Evolutionary conservation across 2,797 vertebrate genomes (phyloP), one percentile per base, ranked within the genome.

Genomic region (Cirrhinus mrigala): DNA sequence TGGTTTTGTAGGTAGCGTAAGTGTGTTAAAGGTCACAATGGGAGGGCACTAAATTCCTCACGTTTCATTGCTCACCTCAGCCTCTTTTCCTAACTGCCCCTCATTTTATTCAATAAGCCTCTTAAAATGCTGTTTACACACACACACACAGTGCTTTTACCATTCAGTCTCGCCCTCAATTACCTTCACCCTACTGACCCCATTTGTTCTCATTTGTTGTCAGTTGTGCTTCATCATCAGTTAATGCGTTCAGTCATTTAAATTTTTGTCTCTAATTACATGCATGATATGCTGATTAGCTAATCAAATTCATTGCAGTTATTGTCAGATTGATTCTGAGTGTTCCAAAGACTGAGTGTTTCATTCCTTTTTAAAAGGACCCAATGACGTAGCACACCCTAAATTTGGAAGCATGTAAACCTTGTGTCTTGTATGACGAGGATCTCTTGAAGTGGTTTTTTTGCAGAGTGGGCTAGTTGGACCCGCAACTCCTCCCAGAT

Each of bases 21-120:
- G 71, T 86, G 70, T 87, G 79, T 74, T 79, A 76, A 87, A 88
- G 82, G 82, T 87, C 73, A 29, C 82, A 78, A 84, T 50, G 77
- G 82, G 62, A 77, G 40, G 77, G 80, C 66, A 20, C 64, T 89
- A 86, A 79, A 88, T 89, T 85, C 82, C 70, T 88, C 83, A 81
- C 22, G 29, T 75, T 84, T 80, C 44, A 68, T 44, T 73, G 60
- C 70, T 82, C 27, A 44, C 20, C 37, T 69, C 50, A 40, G 27
- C 60, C 52, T 52, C 56, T 58, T 46, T 54, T 33, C 40, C 20
- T 58, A 11, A 24, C 46, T 85, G 86, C 74, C 10, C 56, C 79
- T 84, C 62, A 33, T 78, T 86, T 81, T 37, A 79, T 68, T 78
- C 27, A 77, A 48, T 27, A 69, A 66, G 18, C 22, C 24, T 24